A percentile compares a stretch with the other conserved stretches of the same genome.
Evolutionary conservation across 2,797 vertebrate genomes (phyloP).

Genomic region (Chiroxiphia lanceolata): DNA sequence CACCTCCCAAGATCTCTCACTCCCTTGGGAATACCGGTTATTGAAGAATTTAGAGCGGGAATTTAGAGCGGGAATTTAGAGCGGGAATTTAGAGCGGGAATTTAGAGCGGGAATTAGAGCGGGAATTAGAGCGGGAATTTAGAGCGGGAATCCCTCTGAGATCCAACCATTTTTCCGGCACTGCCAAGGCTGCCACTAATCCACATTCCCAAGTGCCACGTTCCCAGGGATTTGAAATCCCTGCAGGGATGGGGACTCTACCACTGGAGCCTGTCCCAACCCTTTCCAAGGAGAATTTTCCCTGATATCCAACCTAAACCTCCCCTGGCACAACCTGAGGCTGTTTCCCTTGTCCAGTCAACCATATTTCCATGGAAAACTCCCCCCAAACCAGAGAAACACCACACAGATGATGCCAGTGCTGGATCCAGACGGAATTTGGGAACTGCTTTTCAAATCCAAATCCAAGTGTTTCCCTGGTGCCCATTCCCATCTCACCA

Average conservation of each 20-base stretch:
- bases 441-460: not conserved
- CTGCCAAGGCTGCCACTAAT: not conserved
- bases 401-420: rapidly evolving
- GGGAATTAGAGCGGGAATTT: not conserved
- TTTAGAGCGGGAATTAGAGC: too few relatives aligned
- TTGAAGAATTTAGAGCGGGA: not conserved
- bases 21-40: rapidly evolving
- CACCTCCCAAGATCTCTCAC: not conserved
- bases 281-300: not conserved
- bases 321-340: not conserved
- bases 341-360: not conserved
- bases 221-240: not conserved
- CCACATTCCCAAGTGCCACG: not conserved
- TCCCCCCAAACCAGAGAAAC: not conserved
- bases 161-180: not conserved
- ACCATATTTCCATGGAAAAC: rapidly evolving
- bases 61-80: not conserved
- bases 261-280: not conserved
- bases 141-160: too few relatives aligned
- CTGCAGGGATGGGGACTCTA: not conserved
- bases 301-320: not conserved
- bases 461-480: not conserved
- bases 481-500: rapidly evolving
- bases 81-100: not conserved
- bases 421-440: too few relatives aligned